These are phyloP conservation scores for Alloscopus bannaensis DNA, from an alignment of 2,888 invertebrate genomes.

Conservation along the genomic window DNA sequence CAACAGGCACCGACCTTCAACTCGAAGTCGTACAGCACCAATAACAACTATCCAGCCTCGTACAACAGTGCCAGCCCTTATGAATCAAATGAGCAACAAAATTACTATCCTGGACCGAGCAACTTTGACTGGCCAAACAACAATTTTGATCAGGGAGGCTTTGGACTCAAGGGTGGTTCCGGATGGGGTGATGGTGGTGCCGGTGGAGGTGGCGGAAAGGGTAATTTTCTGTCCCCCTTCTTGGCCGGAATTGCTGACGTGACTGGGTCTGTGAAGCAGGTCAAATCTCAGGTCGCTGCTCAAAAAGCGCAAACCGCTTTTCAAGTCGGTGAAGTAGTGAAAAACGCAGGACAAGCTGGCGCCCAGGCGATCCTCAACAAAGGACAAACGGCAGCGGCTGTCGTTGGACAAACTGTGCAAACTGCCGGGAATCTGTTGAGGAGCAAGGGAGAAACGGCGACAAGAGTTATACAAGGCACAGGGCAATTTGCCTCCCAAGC, in stretches of 20 bases:
- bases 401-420: slow-evolving; percentile 31
- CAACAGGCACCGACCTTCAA: background rate
- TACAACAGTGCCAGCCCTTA: background rate
- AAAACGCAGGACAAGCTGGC: slow-evolving; percentile 19
- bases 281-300: slow-evolving; percentile 19
- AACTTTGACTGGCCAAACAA: slow-evolving; percentile 32
- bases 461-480: slow-evolving; percentile 21
- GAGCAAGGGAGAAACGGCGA: slow-evolving; percentile 30
- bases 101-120: slow-evolving; percentile 20
- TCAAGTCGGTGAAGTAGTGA: slow-evolving; percentile 19
- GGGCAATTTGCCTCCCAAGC: slow-evolving; percentile 29
- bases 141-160: too few relatives aligned
- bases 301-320: slow-evolving; percentile 36
- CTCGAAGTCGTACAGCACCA: background rate
- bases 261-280: slow-evolving; percentile 16
- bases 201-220: background rate
- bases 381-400: slow-evolving; percentile 18
- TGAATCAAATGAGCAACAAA: slow-evolving; percentile 16
- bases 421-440: slow-evolving; percentile 26
- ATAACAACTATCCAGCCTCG: slow-evolving; percentile 5
- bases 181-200: too few relatives aligned
- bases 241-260: slow-evolving; percentile 24
- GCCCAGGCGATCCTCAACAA: slow-evolving; percentile 35
- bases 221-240: background rate
- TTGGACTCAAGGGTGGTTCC: too few relatives aligned